phyloP scores from a whole-genome alignment of 2,888 invertebrate species.

The Drosophila anomelani region DNA sequence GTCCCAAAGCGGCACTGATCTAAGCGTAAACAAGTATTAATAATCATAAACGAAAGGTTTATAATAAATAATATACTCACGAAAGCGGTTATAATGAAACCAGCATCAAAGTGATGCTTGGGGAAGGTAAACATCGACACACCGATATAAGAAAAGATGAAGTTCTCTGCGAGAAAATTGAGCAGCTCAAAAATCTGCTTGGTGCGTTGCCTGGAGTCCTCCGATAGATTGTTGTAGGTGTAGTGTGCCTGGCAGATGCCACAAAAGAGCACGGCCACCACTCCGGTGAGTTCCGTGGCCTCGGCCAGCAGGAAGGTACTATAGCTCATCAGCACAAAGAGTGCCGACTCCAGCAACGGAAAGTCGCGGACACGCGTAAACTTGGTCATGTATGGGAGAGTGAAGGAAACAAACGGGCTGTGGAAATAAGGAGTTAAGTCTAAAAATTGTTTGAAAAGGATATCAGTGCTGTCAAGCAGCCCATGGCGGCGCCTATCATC shows the following conservation, averaged over 20 bases:
- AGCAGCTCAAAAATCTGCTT: constrained; percentile 97
- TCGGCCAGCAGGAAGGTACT: constrained; percentile 98
- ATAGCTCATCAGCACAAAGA: constrained; percentile 99
- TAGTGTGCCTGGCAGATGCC: constrained; percentile 99
- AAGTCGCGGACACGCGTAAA: constrained; percentile 97
- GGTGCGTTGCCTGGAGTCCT: constrained; percentile 93
- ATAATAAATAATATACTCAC: constrained; percentile 86
- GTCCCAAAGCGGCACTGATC: constrained; percentile 95
- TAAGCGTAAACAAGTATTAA: constrained; percentile 79
- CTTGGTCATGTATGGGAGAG: constrained; percentile 91
- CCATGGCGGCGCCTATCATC: constrained; percentile 96
- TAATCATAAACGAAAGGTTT: background rate
- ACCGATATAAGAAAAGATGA: constrained; percentile 99
- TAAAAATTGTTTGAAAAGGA: constrained; percentile 87
- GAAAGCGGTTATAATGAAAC: constrained; percentile 96
- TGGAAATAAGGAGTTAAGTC: background rate
- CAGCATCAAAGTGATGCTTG: constrained; percentile 96
- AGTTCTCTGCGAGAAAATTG: constrained; percentile 98
- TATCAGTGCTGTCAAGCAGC: constrained; percentile 97
- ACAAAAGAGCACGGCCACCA: constrained; percentile 98
- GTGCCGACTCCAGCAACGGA: constrained; percentile 96
- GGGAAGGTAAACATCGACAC: constrained; percentile 99
- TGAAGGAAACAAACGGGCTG: constrained; percentile 69
- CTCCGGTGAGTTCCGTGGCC: constrained; percentile 97
- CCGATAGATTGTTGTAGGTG: constrained; percentile 97